These are phyloP conservation scores for Heptranchias perlo DNA, from an alignment of 2,113 vertebrate genomes.

Conservation along the genomic window DNA sequence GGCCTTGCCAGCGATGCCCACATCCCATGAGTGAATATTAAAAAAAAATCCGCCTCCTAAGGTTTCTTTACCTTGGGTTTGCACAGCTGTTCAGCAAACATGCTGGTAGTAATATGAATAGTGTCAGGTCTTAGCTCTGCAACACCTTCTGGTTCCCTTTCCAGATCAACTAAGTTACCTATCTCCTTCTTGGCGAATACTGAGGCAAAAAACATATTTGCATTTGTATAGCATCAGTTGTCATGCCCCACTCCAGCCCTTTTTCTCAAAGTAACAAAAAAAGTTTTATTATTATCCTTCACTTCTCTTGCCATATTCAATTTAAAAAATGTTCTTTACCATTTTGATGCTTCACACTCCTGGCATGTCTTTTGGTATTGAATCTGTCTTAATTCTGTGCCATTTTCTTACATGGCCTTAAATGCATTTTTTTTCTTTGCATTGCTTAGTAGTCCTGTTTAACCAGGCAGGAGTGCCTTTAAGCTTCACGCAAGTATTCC, in stretches of 20 bases:
- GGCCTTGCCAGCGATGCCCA: too few relatives aligned
- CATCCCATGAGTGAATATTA: too few relatives aligned
- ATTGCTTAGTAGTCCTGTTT: not conserved
- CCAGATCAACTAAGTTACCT: too few relatives aligned
- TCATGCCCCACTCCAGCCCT: not conserved
- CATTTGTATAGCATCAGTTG: not conserved
- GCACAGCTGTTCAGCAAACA: too few relatives aligned
- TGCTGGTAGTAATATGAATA: too few relatives aligned
- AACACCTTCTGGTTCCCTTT: too few relatives aligned
- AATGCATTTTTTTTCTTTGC: not conserved
- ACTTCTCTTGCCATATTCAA: too few relatives aligned
- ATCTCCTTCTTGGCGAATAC: not conserved
- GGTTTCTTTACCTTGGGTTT: too few relatives aligned
- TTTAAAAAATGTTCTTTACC: not conserved
- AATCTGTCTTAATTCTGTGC: not conserved
- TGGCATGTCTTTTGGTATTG: not conserved
- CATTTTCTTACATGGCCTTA: not conserved
- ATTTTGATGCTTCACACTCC: not conserved
- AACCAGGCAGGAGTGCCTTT: not conserved
- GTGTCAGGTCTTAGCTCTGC: too few relatives aligned
- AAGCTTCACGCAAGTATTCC: too few relatives aligned
- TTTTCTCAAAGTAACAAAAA: not conserved
- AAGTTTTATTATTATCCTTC: not conserved
- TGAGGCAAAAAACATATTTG: not conserved
- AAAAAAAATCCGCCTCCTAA: too few relatives aligned